Base-by-base conservation (phyloP, 2,797 vertebrate species). In the Lindbergichthys nudifrons region DNA sequence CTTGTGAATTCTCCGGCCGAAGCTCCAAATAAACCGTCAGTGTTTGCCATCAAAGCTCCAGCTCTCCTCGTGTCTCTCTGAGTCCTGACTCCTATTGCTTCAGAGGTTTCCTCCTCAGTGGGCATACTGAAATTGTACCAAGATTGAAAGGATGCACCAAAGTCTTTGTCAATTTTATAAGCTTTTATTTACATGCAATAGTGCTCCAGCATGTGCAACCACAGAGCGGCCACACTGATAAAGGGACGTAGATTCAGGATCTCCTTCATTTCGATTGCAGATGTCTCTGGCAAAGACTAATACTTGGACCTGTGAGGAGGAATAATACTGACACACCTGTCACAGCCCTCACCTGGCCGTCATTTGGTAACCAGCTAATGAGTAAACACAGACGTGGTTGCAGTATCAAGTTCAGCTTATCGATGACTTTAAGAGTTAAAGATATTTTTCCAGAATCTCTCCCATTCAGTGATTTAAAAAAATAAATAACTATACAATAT, bases 101-200 rank as follows among this genome's bases (percentile, higher is more conserved):
- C 26, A 26, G 26, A 26, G 26, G 26, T 26, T 26, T 26, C 26
- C 26, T 4, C 26, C 30, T 48, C 23, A 42, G 47, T n/a, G 15
- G 43, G 8, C 13, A 41, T 36, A 65, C 18, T 42, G 14, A 54
- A 15, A 19, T 13, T 41, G 15, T 45, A 13, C 3, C 13, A 43
- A 51, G n/a, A 32, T 4, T 12, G 14, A 69, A 82, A 70, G 67
- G 45, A 83, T 1, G n/a, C 71, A 79, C 47, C 14, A 46, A 73
- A 84, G 53, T 26, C 50, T 50, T 0, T 5, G 13, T 73, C 52
- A 61, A 54, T 92, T 92, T 94, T 56, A 92, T 91, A 89, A 89
- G 93, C 93, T 93, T 93, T 96, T 95, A 95, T 96, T 95, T 95
- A 95, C 95, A 96, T 92, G 93, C 93, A 93, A 92, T 94, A 93